A percentile compares a stretch with the other conserved stretches of the same genome.
phyloP scores from a whole-genome alignment of 2,797 vertebrate species.

The Gambusia yucatana region DNA sequence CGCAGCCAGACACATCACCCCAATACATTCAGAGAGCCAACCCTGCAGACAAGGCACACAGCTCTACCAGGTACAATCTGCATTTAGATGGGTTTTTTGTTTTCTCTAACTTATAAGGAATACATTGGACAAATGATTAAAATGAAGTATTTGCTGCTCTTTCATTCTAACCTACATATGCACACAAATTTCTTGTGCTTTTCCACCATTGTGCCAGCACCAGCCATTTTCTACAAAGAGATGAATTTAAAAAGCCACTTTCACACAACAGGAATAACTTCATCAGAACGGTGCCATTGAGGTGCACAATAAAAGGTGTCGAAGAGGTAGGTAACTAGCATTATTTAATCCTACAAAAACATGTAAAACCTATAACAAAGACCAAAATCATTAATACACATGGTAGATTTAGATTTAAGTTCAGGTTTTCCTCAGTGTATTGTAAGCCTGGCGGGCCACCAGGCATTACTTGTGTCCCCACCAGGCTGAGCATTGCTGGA shows the following conservation, averaged over 20 bases:
- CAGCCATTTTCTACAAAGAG: neutral
- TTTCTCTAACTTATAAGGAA: neutral
- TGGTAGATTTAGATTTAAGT: too few species aligned
- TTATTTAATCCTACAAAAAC: too few species aligned
- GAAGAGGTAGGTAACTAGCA: too few species aligned
- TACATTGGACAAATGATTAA: neutral
- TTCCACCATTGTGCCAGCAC: neutral
- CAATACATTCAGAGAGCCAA: constrained; percentile 18
- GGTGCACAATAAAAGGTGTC: neutral
- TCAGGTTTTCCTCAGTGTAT: too few species aligned
- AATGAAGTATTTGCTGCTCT: neutral
- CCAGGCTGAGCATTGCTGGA: too few species aligned
- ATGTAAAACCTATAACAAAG: too few species aligned
- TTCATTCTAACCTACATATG: neutral
- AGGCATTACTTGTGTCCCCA: too few species aligned
- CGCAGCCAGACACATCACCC: constrained; percentile 34
- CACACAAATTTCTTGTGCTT: neutral
- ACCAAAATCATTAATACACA: too few species aligned
- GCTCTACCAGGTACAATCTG: constrained; percentile 1
- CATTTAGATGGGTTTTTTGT: neutral
- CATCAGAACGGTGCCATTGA: neutral
- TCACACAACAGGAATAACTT: neutral
- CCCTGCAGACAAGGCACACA: constrained; percentile 9
- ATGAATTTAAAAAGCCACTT: neutral
- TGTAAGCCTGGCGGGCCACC: too few species aligned